Evolutionary conservation across 2,888 invertebrate genomes (phyloP).

Genomic region (Galerucella pusilla): DNA sequence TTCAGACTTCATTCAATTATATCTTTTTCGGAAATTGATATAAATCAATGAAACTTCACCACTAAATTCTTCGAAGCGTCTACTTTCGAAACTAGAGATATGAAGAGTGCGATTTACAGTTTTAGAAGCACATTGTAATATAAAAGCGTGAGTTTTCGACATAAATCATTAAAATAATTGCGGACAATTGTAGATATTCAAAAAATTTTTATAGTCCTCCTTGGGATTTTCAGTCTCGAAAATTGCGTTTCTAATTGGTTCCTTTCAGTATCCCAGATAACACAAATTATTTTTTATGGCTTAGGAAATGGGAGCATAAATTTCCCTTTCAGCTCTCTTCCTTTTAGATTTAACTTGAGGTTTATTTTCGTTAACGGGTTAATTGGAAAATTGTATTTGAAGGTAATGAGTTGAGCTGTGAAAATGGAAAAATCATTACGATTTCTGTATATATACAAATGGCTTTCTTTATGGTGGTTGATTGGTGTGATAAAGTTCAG

Average conservation of each 20-base stretch:
- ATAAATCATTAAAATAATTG: constrained; percentile 6
- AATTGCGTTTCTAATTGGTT: constrained; percentile 6
- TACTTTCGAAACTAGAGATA: no score
- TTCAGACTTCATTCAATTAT: no score
- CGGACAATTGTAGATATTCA: not conserved
- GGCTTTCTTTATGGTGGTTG: no score
- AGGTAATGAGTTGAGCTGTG: no score
- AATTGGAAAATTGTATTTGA: constrained; percentile 6
- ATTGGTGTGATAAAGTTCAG: no score
- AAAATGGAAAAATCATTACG: no score
- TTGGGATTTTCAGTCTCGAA: constrained; percentile 6
- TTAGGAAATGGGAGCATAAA: constrained; percentile 11
- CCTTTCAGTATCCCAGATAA: constrained; percentile 13
- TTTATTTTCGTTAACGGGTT: constrained; percentile 9
- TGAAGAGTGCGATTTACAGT: no score
- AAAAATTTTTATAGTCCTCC: not conserved
- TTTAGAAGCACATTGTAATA: not conserved
- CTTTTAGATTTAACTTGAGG: constrained; percentile 1
- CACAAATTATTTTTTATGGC: constrained; percentile 28
- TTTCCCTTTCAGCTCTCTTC: not conserved
- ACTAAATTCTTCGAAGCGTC: no score
- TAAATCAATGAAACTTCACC: no score
- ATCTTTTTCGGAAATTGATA: no score
- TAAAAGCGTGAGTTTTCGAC: not conserved
- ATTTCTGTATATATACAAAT: no score